These are phyloP conservation scores for Agelaius tricolor DNA, from an alignment of 2,113 vertebrate species.

Conservation along the genomic window DNA sequence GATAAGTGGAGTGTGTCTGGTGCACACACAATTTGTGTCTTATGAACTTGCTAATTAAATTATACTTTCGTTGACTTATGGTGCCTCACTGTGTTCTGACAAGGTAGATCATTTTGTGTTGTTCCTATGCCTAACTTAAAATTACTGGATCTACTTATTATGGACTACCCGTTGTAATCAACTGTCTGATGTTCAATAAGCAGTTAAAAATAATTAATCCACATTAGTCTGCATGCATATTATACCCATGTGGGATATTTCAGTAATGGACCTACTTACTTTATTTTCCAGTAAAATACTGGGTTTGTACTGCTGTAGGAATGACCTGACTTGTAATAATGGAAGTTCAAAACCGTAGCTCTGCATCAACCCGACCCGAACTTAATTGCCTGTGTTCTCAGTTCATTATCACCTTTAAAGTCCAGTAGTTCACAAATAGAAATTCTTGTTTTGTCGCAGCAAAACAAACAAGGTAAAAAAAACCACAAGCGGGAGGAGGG, in stretches of 20 bases:
- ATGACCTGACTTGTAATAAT: background rate
- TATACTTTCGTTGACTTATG: conserved; percentile 22
- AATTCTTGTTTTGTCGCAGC: background rate
- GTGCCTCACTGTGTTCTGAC: background rate
- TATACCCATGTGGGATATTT: background rate
- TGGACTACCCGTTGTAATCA: background rate
- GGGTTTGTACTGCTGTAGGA: background rate
- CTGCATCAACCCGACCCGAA: conserved; percentile 4
- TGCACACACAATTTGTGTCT: background rate
- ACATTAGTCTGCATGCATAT: background rate
- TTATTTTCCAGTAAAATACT: background rate
- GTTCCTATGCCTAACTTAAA: background rate
- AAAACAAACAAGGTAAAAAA: background rate
- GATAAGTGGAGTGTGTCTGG: background rate
- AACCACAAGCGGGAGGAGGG: background rate
- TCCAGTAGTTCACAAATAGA: conserved; percentile 37
- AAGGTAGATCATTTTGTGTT: background rate
- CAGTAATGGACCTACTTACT: background rate
- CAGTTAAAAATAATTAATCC: background rate
- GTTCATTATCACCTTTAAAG: conserved; percentile 26
- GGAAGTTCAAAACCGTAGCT: background rate
- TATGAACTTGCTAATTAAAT: conserved; percentile 35
- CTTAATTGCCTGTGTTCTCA: background rate
- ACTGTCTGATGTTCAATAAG: background rate
- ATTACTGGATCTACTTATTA: background rate